Evolutionary conservation across 2,888 invertebrate genomes (phyloP), one percentile per base, ranked within the genome.

Genomic region (Cephus pygmeus): DNA sequence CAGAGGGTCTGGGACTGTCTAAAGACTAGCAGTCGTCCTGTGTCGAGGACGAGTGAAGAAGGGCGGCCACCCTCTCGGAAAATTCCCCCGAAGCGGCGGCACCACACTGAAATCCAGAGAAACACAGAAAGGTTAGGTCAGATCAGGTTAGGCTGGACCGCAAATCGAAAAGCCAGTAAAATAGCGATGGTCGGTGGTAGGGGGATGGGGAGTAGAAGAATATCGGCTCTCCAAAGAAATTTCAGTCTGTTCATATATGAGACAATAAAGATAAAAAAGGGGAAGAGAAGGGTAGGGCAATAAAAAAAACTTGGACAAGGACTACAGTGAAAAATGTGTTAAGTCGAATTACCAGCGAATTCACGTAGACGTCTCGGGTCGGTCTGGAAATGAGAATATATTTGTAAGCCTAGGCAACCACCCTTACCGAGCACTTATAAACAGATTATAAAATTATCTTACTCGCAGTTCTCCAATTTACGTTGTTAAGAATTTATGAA

Each of bases 1-100:
- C 0, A 15, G 15, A 40, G 40, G 40, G 40, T 40, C 15, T 40
- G 15, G 69, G 69, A 30, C 69, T 36, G 4, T 69, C 34, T 75
- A 68, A 34, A 75, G 83, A 88, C 87, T 90, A 90, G 89, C 90
- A 90, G 81, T 90, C 90, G 77, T 90, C 90, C 78, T 88, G 89
- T 34, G 88, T 86, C 73, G 89, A 85, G 4, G 89, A 89, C 23
- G 88, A 84, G 80, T 87, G 87, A 78, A 90, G 77, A 30, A 90
- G 88, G n/a, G 89, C 88, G 40, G 89, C 90, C 56, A 89, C 87
- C 36, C 89, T 84, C 34, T 90, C 90, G 34, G 87, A 87, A 76
- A 90, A 88, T 69, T 89, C 88, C 15, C 87, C 86, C 12, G 87
- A 85, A 15, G 81, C 82, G 77, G 85, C 83, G 40, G 83, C 83